Evolutionary conservation across 1,140 invertebrate species (phyloP), one percentile per base, ranked within the genome.

Genomic region (Uloborus diversus): DNA sequence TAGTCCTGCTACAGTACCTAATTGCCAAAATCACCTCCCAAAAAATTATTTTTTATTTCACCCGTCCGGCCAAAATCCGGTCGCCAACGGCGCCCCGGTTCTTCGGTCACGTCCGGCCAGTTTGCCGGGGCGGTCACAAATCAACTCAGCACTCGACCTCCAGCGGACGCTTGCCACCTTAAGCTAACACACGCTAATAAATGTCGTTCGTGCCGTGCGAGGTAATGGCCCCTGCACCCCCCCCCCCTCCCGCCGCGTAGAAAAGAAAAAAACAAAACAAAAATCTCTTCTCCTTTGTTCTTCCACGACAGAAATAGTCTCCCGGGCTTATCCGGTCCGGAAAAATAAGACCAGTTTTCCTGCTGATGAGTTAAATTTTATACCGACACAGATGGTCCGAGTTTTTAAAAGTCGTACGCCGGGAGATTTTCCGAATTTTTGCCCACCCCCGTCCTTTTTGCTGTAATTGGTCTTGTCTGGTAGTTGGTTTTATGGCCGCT

Each of bases 141-240:
- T 75, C 71, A 75, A 59, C 71, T 75, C 57, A 35, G 27, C 71
- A 64, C 59, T 75, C 64, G 71, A 75, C 71, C 69, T 59, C 42
- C 69, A 20, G 56, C 69, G 53, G 53, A 61, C 69, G 53, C 37
- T 75, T 75, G 71, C 71, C 71, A 75, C 71, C 71, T 75, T 75
- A 64, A 64, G 71, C 71, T 75, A 75, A 75, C 71, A 75, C 71
- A 75, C 71, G 71, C 71, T 75, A 75, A 75, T 75, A 75, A 75
- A 75, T 75, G 71, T 75, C 25, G 59, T 75, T 59, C 71, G 71
- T 75, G 71, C 71, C 71, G 30, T 28, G 71, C 71, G 37, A 64
- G 47, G 59, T 75, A 75, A 75, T 75, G 61, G 71, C 37, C 56
- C 25, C 23, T 33, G 35, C 56, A 53, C 20, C 37, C 17, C 47